Conservation (phyloP, 2,888 invertebrate genomes). For the Drosophila recens region DNA sequence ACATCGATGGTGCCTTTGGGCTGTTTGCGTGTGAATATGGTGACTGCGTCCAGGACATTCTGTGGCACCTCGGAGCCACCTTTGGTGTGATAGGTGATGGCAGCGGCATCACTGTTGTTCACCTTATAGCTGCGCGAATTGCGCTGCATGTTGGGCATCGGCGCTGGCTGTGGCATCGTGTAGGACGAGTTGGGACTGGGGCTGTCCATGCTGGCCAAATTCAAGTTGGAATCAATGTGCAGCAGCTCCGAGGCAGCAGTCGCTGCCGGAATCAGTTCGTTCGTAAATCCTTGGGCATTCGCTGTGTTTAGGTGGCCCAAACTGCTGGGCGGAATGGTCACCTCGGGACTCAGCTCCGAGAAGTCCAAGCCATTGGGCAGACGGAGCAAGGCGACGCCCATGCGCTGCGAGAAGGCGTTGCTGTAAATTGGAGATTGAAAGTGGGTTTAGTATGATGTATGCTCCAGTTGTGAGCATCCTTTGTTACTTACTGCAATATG, state of each 20-base stretch:
- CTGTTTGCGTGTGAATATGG: constrained; percentile 92
- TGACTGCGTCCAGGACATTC: constrained; percentile 89
- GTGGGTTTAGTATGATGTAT: neutral
- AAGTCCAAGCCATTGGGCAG: constrained; percentile 94
- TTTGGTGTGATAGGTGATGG: constrained; percentile 87
- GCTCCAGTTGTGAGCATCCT: too few relatives aligned
- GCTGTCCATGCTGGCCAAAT: constrained; percentile 86
- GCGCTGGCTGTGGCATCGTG: constrained; percentile 79
- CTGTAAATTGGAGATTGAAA: constrained; percentile 85
- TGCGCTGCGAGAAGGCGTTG: constrained; percentile 96
- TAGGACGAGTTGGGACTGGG: constrained; percentile 76
- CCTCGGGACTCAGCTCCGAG: constrained; percentile 85
- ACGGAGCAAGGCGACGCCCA: constrained; percentile 95
- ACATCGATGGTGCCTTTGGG: constrained; percentile 94
- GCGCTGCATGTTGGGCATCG: constrained; percentile 82
- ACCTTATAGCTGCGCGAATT: constrained; percentile 74
- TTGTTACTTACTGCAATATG: constrained; percentile 93
- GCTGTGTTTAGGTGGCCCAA: constrained; percentile 73
- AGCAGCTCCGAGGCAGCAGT: constrained; percentile 85
- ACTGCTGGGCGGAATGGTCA: constrained; percentile 66
- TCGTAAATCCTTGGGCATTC: constrained; percentile 80
- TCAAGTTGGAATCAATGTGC: constrained; percentile 91
- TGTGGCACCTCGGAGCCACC: constrained; percentile 88
- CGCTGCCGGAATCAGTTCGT: constrained; percentile 76
- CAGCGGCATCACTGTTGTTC: constrained; percentile 71